Conservation (phyloP, 1,140 invertebrate genomes). For the Psix sp. region DNA sequence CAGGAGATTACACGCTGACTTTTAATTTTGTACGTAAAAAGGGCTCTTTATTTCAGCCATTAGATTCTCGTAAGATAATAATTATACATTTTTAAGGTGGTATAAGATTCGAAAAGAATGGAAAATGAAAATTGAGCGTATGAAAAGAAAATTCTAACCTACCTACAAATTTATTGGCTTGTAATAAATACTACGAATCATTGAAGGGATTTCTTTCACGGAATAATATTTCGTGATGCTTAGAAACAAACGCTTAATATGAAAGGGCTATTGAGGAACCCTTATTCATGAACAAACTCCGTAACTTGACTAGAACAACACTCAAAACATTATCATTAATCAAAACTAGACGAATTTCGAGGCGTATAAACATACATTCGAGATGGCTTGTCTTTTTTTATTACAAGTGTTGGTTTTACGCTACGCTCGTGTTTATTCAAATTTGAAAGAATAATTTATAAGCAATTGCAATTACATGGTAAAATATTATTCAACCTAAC, state of each 20-base stretch:
- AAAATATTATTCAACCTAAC: too few species aligned
- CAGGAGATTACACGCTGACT: constrained; percentile 53
- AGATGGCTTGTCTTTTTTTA: constrained; percentile 18
- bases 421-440: too few species aligned
- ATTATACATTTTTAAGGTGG: too few species aligned
- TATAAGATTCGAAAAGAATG: too few species aligned
- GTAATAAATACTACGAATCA: neutral
- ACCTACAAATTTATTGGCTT: too few species aligned
- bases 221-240: constrained; percentile 19
- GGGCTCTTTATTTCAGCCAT: constrained; percentile 37
- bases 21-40: constrained; percentile 51
- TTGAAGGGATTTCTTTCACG: constrained; percentile 1
- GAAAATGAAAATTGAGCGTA: too few species aligned
- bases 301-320: constrained; percentile 18
- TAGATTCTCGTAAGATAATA: too few species aligned
- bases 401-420: constrained; percentile 11
- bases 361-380: too few species aligned
- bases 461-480: too few species aligned
- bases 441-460: too few species aligned
- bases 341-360: constrained; percentile 25
- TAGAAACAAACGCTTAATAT: constrained; percentile 19
- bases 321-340: constrained; percentile 36
- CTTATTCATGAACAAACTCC: constrained; percentile 32
- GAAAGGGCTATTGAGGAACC: constrained; percentile 22
- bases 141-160: too few species aligned